Percentiles rank a stretch among this genome's conserved stretches.
These are phyloP conservation scores for Oscheius myriophilus DNA, from an alignment of 2,888 invertebrate genomes.

Conservation along the genomic window DNA sequence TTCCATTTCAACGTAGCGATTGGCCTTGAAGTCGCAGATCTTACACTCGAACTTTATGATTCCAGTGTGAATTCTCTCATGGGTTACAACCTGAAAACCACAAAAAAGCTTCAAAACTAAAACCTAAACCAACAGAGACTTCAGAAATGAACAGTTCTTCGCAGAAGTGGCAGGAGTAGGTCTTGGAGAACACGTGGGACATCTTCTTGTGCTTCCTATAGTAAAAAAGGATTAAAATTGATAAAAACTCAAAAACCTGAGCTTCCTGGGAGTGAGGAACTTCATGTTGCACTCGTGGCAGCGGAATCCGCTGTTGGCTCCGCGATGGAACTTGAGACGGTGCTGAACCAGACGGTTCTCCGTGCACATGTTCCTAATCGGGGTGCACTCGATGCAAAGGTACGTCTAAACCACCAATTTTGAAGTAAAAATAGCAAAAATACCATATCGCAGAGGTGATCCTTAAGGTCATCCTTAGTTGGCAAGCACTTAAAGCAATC, in stretches of 20 bases:
- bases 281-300: conserved; percentile 69
- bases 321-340: conserved; percentile 60
- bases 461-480: conserved; percentile 51
- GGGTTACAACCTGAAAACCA: conserved; percentile 61
- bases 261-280: conserved; percentile 70
- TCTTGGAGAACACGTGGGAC: conserved; percentile 69
- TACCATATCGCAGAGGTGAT: conserved; percentile 68
- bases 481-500: conserved; percentile 68
- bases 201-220: conserved; percentile 69
- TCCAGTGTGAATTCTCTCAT: conserved; percentile 71
- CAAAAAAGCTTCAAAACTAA: not conserved
- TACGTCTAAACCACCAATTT: conserved; percentile 49
- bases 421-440: not conserved
- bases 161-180: conserved; percentile 70
- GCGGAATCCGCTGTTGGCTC: conserved; percentile 66
- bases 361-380: conserved; percentile 68
- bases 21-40: conserved; percentile 58
- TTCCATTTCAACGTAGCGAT: conserved; percentile 66
- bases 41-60: conserved; percentile 70
- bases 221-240: too few species aligned
- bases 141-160: conserved; percentile 70
- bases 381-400: conserved; percentile 69
- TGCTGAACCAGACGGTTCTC: conserved; percentile 53
- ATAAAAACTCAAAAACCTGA: conserved; percentile 47
- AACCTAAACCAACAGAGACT: conserved; percentile 44